These are phyloP conservation scores for Pseudobourletiella spinata DNA, from an alignment of 1,140 invertebrate genomes.

Conservation along the genomic window DNA sequence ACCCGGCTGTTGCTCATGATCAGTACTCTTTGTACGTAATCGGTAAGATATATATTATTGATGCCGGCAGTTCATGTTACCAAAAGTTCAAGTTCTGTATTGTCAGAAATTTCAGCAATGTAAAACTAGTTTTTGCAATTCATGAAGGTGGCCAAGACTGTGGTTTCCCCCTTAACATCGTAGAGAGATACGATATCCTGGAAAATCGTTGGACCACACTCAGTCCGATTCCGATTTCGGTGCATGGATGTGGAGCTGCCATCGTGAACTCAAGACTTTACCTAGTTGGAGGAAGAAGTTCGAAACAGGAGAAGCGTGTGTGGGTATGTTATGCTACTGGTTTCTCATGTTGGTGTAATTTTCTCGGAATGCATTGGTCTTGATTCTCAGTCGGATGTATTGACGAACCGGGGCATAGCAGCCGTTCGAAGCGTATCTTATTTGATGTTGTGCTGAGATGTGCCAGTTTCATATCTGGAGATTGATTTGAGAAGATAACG, in stretches of 20 bases:
- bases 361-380: too few species aligned
- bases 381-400: too few species aligned
- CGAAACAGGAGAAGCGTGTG: slow-evolving; percentile 36
- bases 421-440: too few species aligned
- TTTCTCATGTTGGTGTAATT: background rate
- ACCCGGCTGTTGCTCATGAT: slow-evolving; percentile 35
- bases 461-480: background rate
- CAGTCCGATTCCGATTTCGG: slow-evolving; percentile 33
- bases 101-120: too few species aligned
- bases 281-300: slow-evolving; percentile 36
- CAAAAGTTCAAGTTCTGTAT: too few species aligned
- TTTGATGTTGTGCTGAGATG: too few species aligned
- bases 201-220: slow-evolving; percentile 37
- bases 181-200: slow-evolving; percentile 36
- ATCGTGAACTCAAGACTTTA: slow-evolving; percentile 35
- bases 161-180: slow-evolving; percentile 33
- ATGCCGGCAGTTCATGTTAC: background rate
- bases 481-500: background rate
- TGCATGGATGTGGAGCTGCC: slow-evolving; percentile 38
- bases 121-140: background rate
- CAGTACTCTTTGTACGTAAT: slow-evolving; percentile 36
- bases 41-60: slow-evolving; percentile 20
- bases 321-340: slow-evolving; percentile 36
- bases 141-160: slow-evolving; percentile 35
- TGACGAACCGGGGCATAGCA: too few species aligned